Percentiles rank a stretch among this genome's conserved stretches.
Conservation (phyloP, 2,113 vertebrate genomes). For the Tachuris rubrigastra region DNA sequence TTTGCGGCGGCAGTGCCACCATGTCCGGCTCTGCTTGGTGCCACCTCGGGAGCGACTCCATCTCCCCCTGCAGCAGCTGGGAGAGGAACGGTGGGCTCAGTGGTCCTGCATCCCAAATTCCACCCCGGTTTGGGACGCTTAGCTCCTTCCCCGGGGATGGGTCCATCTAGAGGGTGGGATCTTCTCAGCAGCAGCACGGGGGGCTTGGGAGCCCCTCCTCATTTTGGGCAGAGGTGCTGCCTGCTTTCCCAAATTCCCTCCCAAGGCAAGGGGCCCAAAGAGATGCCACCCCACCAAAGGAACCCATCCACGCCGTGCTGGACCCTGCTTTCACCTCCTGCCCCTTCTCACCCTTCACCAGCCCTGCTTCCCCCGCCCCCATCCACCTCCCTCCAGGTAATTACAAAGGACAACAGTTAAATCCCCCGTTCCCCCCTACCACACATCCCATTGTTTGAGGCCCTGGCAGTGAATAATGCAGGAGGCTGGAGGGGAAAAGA, state of each 20-base stretch:
- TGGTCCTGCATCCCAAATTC: neutral
- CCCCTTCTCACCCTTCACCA: neutral
- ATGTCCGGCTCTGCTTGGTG: neutral
- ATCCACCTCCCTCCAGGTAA: neutral
- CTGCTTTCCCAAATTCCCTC: neutral
- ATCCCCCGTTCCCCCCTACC: neutral
- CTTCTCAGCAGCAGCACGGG: neutral
- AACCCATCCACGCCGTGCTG: rapidly evolving
- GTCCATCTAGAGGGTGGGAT: no score
- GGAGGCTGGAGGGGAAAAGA: conserved; percentile 30
- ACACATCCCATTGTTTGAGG: conserved; percentile 24
- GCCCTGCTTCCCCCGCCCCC: neutral
- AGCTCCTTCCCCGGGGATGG: neutral
- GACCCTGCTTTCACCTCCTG: neutral
- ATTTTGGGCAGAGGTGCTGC: neutral
- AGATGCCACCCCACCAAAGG: neutral
- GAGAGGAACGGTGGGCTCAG: rapidly evolving
- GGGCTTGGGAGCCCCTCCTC: neutral
- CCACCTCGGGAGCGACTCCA: neutral
- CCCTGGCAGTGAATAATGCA: conserved; percentile 74
- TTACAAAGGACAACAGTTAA: conserved; percentile 21
- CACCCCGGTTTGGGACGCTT: rapidly evolving
- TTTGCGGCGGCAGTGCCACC: neutral
- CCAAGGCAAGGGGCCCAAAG: rapidly evolving
- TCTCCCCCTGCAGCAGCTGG: neutral